Conservation (phyloP, 1,140 invertebrate species). For the Tetragnatha versicolor region DNA sequence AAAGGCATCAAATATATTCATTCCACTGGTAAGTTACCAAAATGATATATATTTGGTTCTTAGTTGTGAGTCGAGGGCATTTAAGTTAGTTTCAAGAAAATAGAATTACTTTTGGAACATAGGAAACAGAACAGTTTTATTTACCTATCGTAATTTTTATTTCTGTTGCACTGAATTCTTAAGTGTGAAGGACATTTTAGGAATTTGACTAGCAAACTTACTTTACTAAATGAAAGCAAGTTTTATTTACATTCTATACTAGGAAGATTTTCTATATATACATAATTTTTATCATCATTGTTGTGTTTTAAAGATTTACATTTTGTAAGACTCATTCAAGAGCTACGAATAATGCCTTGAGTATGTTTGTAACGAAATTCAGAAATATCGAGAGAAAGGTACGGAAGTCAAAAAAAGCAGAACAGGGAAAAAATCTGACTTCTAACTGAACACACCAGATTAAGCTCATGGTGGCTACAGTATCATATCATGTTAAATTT, state of each 20-base stretch:
- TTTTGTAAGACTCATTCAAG: slow-evolving; percentile 53
- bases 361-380: slow-evolving; percentile 36
- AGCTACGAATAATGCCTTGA: slow-evolving; percentile 47
- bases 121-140: background rate
- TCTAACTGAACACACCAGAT: slow-evolving; percentile 9
- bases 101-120: slow-evolving; percentile 30
- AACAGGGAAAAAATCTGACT: background rate
- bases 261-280: slow-evolving; percentile 44
- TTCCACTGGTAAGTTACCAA: background rate
- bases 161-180: slow-evolving; percentile 19
- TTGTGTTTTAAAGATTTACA: slow-evolving; percentile 55
- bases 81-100: slow-evolving; percentile 17
- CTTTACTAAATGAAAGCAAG: slow-evolving; percentile 33
- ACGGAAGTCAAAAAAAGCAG: slow-evolving; percentile 25
- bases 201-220: slow-evolving; percentile 26
- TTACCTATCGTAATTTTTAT: slow-evolving; percentile 9
- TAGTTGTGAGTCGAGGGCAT: slow-evolving; percentile 4
- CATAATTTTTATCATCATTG: slow-evolving; percentile 54
- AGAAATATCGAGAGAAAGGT: slow-evolving; percentile 18
- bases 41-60: slow-evolving; percentile 7
- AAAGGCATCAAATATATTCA: slow-evolving; percentile 13
- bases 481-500: slow-evolving; percentile 54
- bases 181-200: slow-evolving; percentile 19
- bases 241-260: slow-evolving; percentile 41
- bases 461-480: slow-evolving; percentile 49